Percentiles rank a stretch among this genome's conserved stretches.
phyloP scores from a whole-genome alignment of 2,888 invertebrate species.

The Clunio marinus region DNA sequence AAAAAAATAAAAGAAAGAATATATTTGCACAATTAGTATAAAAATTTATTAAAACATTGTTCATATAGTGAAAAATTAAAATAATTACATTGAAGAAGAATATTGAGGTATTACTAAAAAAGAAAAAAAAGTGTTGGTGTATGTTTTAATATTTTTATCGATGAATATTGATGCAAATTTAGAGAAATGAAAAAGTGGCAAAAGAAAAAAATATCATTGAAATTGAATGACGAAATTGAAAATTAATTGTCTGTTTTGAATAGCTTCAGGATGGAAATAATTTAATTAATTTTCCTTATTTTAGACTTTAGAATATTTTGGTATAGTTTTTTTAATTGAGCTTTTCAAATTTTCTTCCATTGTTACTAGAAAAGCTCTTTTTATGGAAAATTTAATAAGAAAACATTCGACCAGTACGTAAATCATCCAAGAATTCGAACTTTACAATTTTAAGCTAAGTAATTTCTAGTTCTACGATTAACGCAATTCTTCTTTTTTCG shows the following conservation, averaged over 20 bases:
- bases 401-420: too few species aligned
- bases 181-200: neutral
- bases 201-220: conserved; percentile 30
- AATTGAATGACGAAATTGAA: neutral
- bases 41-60: conserved; percentile 36
- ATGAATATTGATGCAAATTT: conserved; percentile 8
- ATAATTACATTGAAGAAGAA: conserved; percentile 19
- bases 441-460: too few species aligned
- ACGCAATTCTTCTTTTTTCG: too few species aligned
- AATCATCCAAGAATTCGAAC: too few species aligned
- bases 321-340: too few species aligned
- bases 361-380: too few species aligned
- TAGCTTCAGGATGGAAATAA: too few species aligned
- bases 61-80: conserved; percentile 31
- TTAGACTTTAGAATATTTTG: too few species aligned
- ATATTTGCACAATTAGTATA: conserved; percentile 40
- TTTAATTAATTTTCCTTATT: too few species aligned
- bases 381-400: too few species aligned
- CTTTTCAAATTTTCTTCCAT: too few species aligned
- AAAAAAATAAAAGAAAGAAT: conserved; percentile 33
- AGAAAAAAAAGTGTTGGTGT: conserved; percentile 5
- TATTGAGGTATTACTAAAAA: conserved; percentile 1
- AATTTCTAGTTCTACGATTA: too few species aligned
- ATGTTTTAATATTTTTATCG: conserved; percentile 35
- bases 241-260: neutral